phyloP scores from a whole-genome alignment of 2,113 vertebrate species.

The Podarcis muralis region DNA sequence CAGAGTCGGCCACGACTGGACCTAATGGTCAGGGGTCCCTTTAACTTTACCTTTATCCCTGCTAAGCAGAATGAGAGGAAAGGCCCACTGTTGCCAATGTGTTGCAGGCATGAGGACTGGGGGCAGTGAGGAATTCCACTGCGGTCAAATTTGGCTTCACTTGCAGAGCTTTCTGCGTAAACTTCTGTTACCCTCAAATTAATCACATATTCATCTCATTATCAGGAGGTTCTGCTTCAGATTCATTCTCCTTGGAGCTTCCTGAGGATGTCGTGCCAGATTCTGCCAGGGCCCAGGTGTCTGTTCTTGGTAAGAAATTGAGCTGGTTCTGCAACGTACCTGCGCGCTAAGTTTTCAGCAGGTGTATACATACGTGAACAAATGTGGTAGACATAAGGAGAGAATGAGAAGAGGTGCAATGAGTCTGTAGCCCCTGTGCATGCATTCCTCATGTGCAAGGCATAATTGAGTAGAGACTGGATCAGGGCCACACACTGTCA shows the following conservation, averaged over 20 bases:
- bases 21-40: too few species aligned
- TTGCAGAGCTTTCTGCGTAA: background rate
- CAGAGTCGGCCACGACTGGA: too few species aligned
- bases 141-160: too few species aligned
- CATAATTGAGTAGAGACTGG: too few species aligned
- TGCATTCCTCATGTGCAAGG: too few species aligned
- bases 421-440: too few species aligned
- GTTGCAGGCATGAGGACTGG: too few species aligned
- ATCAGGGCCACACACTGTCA: too few species aligned
- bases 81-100: too few species aligned
- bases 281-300: constrained; percentile 47
- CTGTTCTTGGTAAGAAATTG: constrained; percentile 48
- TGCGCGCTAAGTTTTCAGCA: background rate
- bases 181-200: background rate
- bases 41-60: too few species aligned
- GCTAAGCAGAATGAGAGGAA: too few species aligned
- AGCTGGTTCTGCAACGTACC: background rate
- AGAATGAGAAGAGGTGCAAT: background rate
- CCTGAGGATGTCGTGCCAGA: constrained; percentile 38
- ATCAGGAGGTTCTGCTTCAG: constrained; percentile 34
- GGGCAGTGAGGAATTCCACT: too few species aligned
- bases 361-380: background rate
- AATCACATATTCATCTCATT: background rate
- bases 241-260: constrained; percentile 47
- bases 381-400: background rate